Conservation (phyloP, 2,113 vertebrate genomes). For the Neopipo cinnamomea region DNA sequence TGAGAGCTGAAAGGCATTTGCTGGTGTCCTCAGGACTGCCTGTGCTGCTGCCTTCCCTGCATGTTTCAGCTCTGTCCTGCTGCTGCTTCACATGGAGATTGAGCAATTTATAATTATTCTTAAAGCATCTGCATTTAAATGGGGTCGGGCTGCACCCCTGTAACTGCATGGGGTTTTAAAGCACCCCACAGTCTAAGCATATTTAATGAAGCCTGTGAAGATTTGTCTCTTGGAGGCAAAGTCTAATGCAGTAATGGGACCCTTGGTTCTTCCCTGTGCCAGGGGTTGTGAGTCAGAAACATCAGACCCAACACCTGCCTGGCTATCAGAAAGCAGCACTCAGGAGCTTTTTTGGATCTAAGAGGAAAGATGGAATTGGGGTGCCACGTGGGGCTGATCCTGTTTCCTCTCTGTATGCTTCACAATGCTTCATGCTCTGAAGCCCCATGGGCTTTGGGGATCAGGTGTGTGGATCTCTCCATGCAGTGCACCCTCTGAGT, state of each 20-base stretch:
- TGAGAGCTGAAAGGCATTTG: background rate
- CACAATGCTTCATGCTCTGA: background rate
- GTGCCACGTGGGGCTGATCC: fast-evolving
- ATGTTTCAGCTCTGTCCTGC: background rate
- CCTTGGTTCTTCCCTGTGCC: background rate
- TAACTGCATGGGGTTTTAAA: background rate
- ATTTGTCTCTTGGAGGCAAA: background rate
- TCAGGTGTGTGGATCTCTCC: background rate
- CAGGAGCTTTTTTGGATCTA: background rate
- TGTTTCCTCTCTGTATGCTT: background rate
- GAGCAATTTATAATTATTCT: background rate
- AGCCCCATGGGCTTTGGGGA: fast-evolving
- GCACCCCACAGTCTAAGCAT: background rate
- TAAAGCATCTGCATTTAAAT: background rate
- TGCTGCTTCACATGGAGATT: background rate
- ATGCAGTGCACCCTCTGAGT: fast-evolving
- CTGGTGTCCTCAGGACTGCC: background rate
- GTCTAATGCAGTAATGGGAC: background rate
- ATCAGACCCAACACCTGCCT: background rate
- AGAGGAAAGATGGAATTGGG: background rate
- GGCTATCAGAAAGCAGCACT: background rate
- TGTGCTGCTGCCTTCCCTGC: background rate
- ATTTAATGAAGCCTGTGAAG: background rate
- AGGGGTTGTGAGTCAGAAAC: background rate
- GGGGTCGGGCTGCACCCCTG: background rate